Evolutionary conservation across 2,797 vertebrate species (phyloP).

Genomic region (Aplochiton taeniatus): DNA sequence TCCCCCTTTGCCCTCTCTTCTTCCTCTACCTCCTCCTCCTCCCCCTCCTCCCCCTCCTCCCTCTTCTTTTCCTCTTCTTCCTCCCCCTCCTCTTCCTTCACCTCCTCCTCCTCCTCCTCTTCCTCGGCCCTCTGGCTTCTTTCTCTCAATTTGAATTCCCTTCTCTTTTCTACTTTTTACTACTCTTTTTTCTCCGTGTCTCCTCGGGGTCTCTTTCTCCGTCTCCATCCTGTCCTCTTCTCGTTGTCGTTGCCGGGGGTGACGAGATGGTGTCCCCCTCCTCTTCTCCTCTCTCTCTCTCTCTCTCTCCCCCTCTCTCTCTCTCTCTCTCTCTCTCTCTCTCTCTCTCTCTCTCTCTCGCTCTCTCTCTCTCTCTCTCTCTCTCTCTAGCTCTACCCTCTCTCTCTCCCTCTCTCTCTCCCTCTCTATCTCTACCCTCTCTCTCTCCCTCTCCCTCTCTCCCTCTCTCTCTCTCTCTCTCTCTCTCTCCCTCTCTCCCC

Average conservation of each 20-base stretch:
- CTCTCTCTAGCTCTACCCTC: no score
- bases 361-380: no score
- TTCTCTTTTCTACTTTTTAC: slow-evolving; percentile 28
- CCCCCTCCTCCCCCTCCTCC: neutral
- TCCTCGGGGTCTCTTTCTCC: slow-evolving; percentile 48
- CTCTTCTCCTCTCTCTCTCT: slow-evolving; percentile 5
- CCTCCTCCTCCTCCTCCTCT: no score
- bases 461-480: slow-evolving; percentile 19
- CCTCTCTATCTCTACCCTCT: slow-evolving; percentile 7
- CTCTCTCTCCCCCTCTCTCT: slow-evolving; percentile 30
- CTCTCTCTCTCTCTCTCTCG: slow-evolving; percentile 41
- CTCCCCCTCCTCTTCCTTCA: no score
- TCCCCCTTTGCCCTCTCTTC: slow-evolving; percentile 42
- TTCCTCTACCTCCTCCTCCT: neutral
- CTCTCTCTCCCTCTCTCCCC: neutral
- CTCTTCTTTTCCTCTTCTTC: neutral
- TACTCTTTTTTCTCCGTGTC: slow-evolving; percentile 45
- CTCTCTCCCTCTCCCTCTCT: neutral
- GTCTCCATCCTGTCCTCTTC: slow-evolving; percentile 31
- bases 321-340: slow-evolving; percentile 53
- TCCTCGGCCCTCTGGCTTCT: neutral
- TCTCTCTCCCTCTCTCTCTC: neutral
- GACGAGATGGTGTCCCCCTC: neutral
- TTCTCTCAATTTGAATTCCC: neutral
- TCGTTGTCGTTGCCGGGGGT: neutral